phyloP scores from a whole-genome alignment of 2,113 vertebrate genomes.

The Alaudala cheleensis region DNA sequence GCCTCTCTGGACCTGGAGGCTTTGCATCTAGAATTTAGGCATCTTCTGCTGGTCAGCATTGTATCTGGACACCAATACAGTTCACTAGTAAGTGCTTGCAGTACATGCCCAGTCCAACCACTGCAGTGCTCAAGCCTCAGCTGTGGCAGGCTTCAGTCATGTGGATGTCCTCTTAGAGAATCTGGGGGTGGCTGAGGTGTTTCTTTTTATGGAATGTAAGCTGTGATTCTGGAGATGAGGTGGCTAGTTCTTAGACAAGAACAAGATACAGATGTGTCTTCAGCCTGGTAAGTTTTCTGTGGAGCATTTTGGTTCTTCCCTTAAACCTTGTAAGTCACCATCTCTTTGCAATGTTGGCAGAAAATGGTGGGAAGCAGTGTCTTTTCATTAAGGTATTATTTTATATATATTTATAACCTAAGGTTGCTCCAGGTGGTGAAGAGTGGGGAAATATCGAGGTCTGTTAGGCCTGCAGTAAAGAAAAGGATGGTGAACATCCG shows the following conservation, averaged over 20 bases:
- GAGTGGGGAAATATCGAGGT: accelerated
- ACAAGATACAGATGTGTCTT: neutral
- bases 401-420: neutral
- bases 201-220: neutral
- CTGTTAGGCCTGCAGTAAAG: neutral
- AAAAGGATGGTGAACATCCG: neutral
- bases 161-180: accelerated
- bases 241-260: neutral
- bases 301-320: neutral
- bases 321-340: neutral
- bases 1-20: neutral
- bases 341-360: neutral
- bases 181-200: neutral
- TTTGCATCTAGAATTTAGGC: neutral
- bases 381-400: neutral
- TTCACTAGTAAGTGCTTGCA: neutral
- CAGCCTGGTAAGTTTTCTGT: neutral
- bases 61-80: neutral
- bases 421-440: neutral
- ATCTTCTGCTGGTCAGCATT: neutral
- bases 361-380: neutral
- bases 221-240: neutral
- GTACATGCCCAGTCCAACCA: neutral
- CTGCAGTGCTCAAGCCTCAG: neutral
- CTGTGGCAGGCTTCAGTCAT: neutral